Evolutionary conservation across 2,888 invertebrate genomes (phyloP).

Genomic region (Plebejus anna): DNA sequence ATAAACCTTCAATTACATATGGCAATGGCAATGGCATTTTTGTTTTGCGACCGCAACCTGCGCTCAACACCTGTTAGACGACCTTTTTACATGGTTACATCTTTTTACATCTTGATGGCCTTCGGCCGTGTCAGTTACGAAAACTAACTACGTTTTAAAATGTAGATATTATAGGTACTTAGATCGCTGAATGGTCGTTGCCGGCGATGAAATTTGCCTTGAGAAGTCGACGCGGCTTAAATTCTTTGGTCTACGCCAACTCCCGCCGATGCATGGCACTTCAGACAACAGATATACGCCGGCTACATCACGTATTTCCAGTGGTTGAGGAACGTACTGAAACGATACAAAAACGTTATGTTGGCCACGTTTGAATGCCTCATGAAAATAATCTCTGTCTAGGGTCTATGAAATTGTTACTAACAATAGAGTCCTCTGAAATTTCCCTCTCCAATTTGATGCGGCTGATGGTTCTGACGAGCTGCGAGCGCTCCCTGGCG

Average conservation of each 20-base stretch:
- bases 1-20: not conserved
- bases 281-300: conserved; percentile 68
- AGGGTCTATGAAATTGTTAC: conserved; percentile 22
- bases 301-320: conserved; percentile 63
- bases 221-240: conserved; percentile 52
- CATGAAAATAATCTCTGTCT: not conserved
- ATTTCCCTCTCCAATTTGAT: conserved; percentile 51
- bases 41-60: conserved; percentile 15
- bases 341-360: not conserved
- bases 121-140: not conserved
- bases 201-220: conserved; percentile 67
- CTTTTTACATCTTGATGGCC: not conserved
- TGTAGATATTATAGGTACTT: conserved; percentile 39
- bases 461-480: conserved; percentile 58
- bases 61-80: conserved; percentile 6
- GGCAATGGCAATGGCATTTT: conserved; percentile 5
- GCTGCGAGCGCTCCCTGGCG: conserved; percentile 73
- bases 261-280: conserved; percentile 62
- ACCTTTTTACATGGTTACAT: not conserved
- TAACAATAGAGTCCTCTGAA: conserved; percentile 59
- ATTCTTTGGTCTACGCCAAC: conserved; percentile 55
- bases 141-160: not conserved
- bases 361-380: not conserved
- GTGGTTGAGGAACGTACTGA: conserved; percentile 40
- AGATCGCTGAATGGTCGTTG: conserved; percentile 53